phyloP scores from a whole-genome alignment of 1,140 invertebrate species.

The Ceratina calcarata region DNA sequence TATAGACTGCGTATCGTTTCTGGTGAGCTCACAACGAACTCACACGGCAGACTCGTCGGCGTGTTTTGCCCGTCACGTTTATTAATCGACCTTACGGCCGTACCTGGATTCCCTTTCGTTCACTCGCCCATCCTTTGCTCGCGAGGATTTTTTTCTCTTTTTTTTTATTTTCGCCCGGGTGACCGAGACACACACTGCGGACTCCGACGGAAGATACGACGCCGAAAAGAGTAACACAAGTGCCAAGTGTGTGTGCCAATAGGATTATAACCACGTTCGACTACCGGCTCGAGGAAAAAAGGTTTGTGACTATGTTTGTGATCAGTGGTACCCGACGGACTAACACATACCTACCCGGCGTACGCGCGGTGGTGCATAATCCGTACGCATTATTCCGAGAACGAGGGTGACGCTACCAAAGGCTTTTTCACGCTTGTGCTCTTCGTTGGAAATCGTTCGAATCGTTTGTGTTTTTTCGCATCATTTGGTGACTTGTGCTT shows the following conservation, averaged over 20 bases:
- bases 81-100: slow-evolving; percentile 34
- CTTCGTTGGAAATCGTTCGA: not conserved
- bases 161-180: not conserved
- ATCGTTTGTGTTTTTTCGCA: slow-evolving; percentile 1
- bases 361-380: slow-evolving; percentile 18
- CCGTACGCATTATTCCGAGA: not conserved
- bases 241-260: slow-evolving; percentile 78
- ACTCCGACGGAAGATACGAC: slow-evolving; percentile 4
- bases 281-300: slow-evolving; percentile 41
- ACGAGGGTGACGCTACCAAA: not conserved
- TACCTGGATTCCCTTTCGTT: slow-evolving; percentile 23
- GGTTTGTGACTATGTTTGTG: slow-evolving; percentile 70
- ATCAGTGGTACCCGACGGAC: slow-evolving; percentile 44
- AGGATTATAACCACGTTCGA: slow-evolving; percentile 68
- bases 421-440: not conserved
- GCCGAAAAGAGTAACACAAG: slow-evolving; percentile 56
- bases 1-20: slow-evolving; percentile 78
- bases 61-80: slow-evolving; percentile 51
- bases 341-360: not conserved
- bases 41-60: slow-evolving; percentile 65
- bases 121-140: slow-evolving; percentile 15
- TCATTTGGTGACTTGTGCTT: slow-evolving; percentile 9
- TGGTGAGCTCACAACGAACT: slow-evolving; percentile 75
- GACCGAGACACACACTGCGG: not conserved
- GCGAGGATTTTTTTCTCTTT: slow-evolving; percentile 37